phyloP scores from a whole-genome alignment of 2,797 vertebrate species.

The Pelochelys cantorii region DNA sequence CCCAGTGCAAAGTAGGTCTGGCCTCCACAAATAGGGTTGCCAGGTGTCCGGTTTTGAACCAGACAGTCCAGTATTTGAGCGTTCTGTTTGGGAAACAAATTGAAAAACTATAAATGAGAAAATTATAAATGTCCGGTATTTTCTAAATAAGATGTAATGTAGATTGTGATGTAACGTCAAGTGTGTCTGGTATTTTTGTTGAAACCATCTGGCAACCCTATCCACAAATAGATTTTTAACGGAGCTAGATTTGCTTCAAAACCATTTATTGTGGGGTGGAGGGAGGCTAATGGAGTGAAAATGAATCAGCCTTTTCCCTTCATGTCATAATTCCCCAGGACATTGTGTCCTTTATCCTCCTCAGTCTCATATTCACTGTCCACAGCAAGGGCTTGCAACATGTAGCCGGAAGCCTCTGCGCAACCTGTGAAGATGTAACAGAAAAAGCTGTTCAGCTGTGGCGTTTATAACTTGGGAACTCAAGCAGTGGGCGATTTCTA shows the following conservation, averaged over 20 bases:
- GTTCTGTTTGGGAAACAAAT: too few species aligned
- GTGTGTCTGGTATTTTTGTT: too few species aligned
- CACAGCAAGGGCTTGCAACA: not conserved
- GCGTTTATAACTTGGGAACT: too few species aligned
- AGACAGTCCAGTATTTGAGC: too few species aligned
- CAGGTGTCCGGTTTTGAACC: too few species aligned
- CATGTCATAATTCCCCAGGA: fast-evolving
- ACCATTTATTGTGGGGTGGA: not conserved
- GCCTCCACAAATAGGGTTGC: too few species aligned
- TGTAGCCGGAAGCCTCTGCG: fast-evolving
- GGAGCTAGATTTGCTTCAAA: not conserved
- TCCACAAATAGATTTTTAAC: fast-evolving
- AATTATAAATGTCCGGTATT: too few species aligned
- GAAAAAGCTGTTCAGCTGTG: not conserved
- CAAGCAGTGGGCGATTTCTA: not conserved
- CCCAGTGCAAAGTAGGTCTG: too few species aligned
- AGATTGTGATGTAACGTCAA: too few species aligned
- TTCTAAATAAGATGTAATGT: too few species aligned
- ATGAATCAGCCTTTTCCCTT: not conserved
- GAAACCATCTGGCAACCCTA: too few species aligned
- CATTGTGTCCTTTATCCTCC: fast-evolving
- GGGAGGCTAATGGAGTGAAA: not conserved
- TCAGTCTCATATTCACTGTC: not conserved
- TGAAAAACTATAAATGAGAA: too few species aligned
- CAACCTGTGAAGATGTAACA: not conserved